phyloP scores from a whole-genome alignment of 2,888 invertebrate species.

The Phoenoteleia sp. region DNA sequence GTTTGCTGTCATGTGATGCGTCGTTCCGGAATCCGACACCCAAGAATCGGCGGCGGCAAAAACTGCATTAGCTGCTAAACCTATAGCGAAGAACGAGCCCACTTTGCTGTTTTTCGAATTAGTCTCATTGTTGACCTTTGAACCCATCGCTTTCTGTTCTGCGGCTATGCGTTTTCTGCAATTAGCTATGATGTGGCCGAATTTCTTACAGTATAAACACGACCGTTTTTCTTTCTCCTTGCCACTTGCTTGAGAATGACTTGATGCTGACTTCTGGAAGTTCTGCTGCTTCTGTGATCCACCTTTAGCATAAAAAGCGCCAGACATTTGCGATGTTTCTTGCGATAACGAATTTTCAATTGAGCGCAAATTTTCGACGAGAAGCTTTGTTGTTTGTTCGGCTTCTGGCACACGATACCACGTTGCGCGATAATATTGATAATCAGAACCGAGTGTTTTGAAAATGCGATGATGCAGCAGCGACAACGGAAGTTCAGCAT shows the following conservation, averaged over 20 bases:
- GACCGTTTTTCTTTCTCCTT: slow-evolving; percentile 31
- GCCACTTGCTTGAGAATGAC: background rate
- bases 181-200: slow-evolving; percentile 64
- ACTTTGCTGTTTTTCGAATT: slow-evolving; percentile 16
- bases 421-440: slow-evolving; percentile 69
- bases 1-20: slow-evolving; percentile 57
- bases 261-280: background rate
- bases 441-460: slow-evolving; percentile 71
- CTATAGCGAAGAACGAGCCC: slow-evolving; percentile 55
- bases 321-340: slow-evolving; percentile 32
- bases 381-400: slow-evolving; percentile 70
- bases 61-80: slow-evolving; percentile 52
- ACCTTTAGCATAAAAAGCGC: slow-evolving; percentile 61
- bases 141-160: slow-evolving; percentile 24
- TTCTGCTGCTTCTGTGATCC: slow-evolving; percentile 11
- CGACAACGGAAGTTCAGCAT: slow-evolving; percentile 65
- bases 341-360: slow-evolving; percentile 65
- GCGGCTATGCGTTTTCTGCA: slow-evolving; percentile 50
- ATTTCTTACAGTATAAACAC: slow-evolving; percentile 68
- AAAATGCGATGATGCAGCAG: slow-evolving; percentile 74
- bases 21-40: slow-evolving; percentile 56
- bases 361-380: slow-evolving; percentile 66
- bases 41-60: slow-evolving; percentile 60
- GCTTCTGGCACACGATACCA: slow-evolving; percentile 72
- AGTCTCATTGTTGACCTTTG: background rate